Percentiles rank a stretch among this genome's conserved stretches.
These are phyloP conservation scores for Latrodectus elegans DNA, from an alignment of 2,888 invertebrate genomes.

Conservation along the genomic window DNA sequence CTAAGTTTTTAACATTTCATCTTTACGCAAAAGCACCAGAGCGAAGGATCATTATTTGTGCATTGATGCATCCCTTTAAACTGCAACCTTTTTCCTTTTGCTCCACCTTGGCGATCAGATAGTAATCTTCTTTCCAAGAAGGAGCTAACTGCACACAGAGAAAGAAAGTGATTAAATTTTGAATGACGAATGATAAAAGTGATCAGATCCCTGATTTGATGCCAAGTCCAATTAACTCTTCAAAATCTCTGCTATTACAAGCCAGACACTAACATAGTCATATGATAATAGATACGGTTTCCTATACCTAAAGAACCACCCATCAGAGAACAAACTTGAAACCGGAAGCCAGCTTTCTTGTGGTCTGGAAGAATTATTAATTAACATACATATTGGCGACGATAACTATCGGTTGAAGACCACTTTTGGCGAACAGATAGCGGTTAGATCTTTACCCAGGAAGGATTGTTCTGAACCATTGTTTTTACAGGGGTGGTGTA, in stretches of 20 bases:
- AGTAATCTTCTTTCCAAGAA: too few relatives aligned
- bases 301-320: neutral
- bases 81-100: too few relatives aligned
- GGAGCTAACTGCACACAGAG: too few relatives aligned
- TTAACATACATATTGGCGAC: constrained; percentile 51
- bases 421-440: constrained; percentile 13
- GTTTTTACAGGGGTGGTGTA: neutral
- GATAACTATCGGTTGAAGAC: constrained; percentile 31
- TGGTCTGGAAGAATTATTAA: constrained; percentile 44
- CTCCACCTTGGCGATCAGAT: too few relatives aligned
- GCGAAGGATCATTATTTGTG: too few relatives aligned
- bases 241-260: constrained; percentile 35
- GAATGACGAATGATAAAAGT: constrained; percentile 46
- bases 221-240: constrained; percentile 58
- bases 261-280: neutral
- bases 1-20: too few relatives aligned
- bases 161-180: too few relatives aligned
- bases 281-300: neutral
- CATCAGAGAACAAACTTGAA: neutral
- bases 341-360: constrained; percentile 40
- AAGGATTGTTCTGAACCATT: neutral
- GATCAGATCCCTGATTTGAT: constrained; percentile 14
- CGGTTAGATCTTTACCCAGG: neutral
- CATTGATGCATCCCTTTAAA: too few relatives aligned
- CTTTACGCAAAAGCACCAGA: too few relatives aligned